Evolutionary conservation across 2,797 vertebrate species (phyloP), one percentile per base, ranked within the genome.

Genomic region (Parotocinclus haroldoi): DNA sequence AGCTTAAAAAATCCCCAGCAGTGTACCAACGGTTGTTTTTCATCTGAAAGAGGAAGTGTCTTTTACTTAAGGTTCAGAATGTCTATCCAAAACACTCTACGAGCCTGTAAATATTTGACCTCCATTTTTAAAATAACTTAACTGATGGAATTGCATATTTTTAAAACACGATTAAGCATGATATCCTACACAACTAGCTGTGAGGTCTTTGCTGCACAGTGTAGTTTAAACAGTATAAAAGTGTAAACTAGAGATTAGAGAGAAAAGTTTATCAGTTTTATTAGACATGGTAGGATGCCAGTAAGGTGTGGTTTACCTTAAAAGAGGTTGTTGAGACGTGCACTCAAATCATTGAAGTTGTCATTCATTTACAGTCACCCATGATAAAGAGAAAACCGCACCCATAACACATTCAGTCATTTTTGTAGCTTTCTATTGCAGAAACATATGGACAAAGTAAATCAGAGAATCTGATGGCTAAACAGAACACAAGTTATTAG

Each of bases 1-100:
- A 87, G 79, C 73, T 64, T 74, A 81, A 79, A 66, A 74, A 74
- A 66, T 72, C 59, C 66, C 65, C 66, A 71, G 63, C 69, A 70
- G 54, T 13, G 49, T 44, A 37, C 64, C 68, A 71, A 40, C 60
- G 66, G 70, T 75, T 71, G 67, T 56, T 70, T 56, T 58, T 51
- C 49, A 19, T 13, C 57, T 58, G 70, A 78, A 75, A 73, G 67
- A 71, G 73, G 76, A 75, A 78, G 76, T 73, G 10, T 71, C 42
- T 46, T 40, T 42, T 19, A 40, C 17, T 64, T 44, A 59, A 51
- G 1, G 37, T n/a, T 14, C 13, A 60, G 39, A 76, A 68, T 10
- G 18, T 49, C 40, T 45, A 38, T 53, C 58, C 19, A 56, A 10
- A 51, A 13, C 46, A 37, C 53, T 37, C 18, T 38, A 18, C 38